phyloP scores from a whole-genome alignment of 1,140 invertebrate species.

The Sweltsa coloradensis region DNA sequence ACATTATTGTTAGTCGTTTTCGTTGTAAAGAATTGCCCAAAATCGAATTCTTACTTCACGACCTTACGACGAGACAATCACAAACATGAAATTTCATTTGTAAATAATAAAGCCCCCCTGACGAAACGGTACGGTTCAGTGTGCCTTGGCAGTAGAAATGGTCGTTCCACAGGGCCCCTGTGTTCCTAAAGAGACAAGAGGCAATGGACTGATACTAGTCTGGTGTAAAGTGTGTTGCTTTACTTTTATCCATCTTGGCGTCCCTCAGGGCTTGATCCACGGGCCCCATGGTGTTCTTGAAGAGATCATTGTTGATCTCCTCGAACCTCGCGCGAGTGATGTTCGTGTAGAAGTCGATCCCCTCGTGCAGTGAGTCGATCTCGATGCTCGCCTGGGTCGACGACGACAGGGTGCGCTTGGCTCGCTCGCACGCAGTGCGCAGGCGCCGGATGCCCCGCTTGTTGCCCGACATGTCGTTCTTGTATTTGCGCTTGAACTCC shows the following conservation, averaged over 20 bases:
- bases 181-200: conserved; percentile 26
- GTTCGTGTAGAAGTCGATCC: conserved; percentile 60
- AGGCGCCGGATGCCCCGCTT: conserved; percentile 33
- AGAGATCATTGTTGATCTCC: conserved; percentile 76
- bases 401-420: conserved; percentile 66
- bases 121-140: too few species aligned
- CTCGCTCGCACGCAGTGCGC: conserved; percentile 54
- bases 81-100: too few species aligned
- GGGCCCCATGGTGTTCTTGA: conserved; percentile 50
- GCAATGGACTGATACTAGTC: conserved; percentile 3
- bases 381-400: conserved; percentile 54
- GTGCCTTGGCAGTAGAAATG: too few species aligned
- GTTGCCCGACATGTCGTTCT: conserved; percentile 33
- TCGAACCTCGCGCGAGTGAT: conserved; percentile 64
- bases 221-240: conserved; percentile 1
- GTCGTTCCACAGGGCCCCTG: too few species aligned
- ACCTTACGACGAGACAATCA: too few species aligned
- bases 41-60: too few species aligned
- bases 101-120: too few species aligned
- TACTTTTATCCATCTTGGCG: conserved; percentile 45
- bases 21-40: too few species aligned
- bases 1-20: too few species aligned
- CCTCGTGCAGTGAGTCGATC: conserved; percentile 56
- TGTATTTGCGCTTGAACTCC: conserved; percentile 36
- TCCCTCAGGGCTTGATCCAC: conserved; percentile 53